Evolutionary conservation across 2,888 invertebrate genomes (phyloP).

Genomic region (Cerastis rubricosa): DNA sequence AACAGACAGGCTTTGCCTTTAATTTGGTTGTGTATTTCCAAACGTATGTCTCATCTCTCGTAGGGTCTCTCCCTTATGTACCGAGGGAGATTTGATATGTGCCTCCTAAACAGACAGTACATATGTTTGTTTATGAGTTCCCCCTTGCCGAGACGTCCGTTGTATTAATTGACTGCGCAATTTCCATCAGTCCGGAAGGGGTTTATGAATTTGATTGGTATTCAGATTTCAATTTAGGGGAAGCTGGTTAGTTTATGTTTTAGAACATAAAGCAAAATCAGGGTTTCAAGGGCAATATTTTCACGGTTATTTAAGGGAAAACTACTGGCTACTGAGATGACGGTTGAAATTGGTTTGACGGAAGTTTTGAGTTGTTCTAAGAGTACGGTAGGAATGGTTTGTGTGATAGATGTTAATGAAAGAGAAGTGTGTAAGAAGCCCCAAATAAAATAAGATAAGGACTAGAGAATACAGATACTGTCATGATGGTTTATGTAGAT

Average conservation of each 20-base stretch:
- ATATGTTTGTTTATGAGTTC: constrained; percentile 1
- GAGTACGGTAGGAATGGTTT: background rate
- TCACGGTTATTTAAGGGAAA: background rate
- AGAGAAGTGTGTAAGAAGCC: background rate
- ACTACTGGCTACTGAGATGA: background rate
- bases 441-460: no score
- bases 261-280: background rate
- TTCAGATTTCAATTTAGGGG: background rate
- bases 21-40: background rate
- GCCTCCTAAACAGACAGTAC: background rate
- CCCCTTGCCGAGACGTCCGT: background rate
- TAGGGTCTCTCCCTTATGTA: background rate
- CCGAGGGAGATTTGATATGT: constrained; percentile 2
- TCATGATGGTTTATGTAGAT: no score
- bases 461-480: no score
- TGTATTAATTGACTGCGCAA: constrained; percentile 1
- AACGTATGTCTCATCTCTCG: background rate
- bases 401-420: background rate
- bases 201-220: constrained; percentile 12
- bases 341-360: background rate
- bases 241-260: constrained; percentile 17
- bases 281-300: background rate
- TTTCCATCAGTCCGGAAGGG: background rate
- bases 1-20: background rate
- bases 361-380: background rate